Conservation (phyloP, 2,113 vertebrate genomes). For the Nothobranchius kuhntae region DNA sequence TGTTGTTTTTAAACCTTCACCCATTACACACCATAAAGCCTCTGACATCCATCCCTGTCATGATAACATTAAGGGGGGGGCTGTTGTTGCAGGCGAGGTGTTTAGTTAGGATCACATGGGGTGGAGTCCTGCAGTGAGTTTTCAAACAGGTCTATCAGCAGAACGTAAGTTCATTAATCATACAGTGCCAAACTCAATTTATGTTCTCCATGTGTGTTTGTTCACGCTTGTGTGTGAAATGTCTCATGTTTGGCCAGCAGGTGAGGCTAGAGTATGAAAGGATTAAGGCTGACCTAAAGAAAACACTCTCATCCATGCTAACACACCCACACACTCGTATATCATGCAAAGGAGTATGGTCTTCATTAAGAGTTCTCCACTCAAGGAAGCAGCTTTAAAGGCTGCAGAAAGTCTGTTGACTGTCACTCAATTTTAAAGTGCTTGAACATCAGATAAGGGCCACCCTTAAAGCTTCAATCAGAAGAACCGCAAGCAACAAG, state of each 20-base stretch:
- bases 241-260: conserved; percentile 51
- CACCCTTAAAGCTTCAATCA: conserved; percentile 5
- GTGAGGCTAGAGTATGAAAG: conserved; percentile 50
- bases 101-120: conserved; percentile 28
- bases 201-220: neutral
- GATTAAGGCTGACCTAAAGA: conserved; percentile 5
- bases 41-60: conserved; percentile 4
- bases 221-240: neutral
- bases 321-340: neutral
- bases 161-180: conserved; percentile 33
- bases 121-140: neutral
- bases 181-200: conserved; percentile 20
- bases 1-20: too few relatives aligned
- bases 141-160: conserved; percentile 24
- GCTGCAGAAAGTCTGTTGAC: conserved; percentile 13
- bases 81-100: conserved; percentile 38
- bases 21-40: too few relatives aligned
- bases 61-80: neutral
- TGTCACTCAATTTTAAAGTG: conserved; percentile 25
- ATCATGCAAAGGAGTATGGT: neutral
- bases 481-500: neutral
- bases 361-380: neutral
- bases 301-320: neutral
- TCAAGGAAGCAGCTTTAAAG: conserved; percentile 9
- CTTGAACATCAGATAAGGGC: conserved; percentile 17